Evolutionary conservation across 1,140 invertebrate species (phyloP).

Genomic region (Steinernema feltiae): DNA sequence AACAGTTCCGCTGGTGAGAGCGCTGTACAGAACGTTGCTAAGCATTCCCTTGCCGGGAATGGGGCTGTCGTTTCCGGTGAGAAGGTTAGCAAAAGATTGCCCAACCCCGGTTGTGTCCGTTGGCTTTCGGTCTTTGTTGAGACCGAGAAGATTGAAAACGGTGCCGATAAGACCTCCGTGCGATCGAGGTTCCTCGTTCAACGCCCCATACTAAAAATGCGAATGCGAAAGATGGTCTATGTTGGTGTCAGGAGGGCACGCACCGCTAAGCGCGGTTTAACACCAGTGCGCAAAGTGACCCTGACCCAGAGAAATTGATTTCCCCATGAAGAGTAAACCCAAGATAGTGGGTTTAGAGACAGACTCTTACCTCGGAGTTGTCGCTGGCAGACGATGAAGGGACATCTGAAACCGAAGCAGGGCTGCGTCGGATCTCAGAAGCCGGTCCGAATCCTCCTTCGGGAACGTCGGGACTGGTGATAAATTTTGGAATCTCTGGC

Average conservation of each 20-base stretch:
- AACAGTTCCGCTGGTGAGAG: constrained; percentile 50
- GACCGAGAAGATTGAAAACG: constrained; percentile 51
- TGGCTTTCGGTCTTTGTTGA: constrained; percentile 44
- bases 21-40: constrained; percentile 57
- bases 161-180: constrained; percentile 57
- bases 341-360: background rate
- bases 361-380: constrained; percentile 4
- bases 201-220: constrained; percentile 48
- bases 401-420: constrained; percentile 51
- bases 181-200: constrained; percentile 46
- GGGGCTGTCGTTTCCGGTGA: constrained; percentile 52
- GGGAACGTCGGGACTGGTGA: constrained; percentile 47
- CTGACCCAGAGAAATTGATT: background rate
- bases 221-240: background rate
- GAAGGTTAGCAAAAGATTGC: constrained; percentile 46
- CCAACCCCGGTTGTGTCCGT: constrained; percentile 45
- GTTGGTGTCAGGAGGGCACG: constrained; percentile 19
- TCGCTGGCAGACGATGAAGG: constrained; percentile 23
- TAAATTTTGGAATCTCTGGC: constrained; percentile 18
- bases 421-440: constrained; percentile 38
- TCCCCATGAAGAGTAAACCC: background rate
- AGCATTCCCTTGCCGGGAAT: constrained; percentile 52
- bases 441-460: constrained; percentile 53
- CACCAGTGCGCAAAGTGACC: background rate
- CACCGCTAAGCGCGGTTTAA: constrained; percentile 3